Evolutionary conservation across 2,888 invertebrate genomes (phyloP).

Genomic region (Rotaria magnacalcarata): DNA sequence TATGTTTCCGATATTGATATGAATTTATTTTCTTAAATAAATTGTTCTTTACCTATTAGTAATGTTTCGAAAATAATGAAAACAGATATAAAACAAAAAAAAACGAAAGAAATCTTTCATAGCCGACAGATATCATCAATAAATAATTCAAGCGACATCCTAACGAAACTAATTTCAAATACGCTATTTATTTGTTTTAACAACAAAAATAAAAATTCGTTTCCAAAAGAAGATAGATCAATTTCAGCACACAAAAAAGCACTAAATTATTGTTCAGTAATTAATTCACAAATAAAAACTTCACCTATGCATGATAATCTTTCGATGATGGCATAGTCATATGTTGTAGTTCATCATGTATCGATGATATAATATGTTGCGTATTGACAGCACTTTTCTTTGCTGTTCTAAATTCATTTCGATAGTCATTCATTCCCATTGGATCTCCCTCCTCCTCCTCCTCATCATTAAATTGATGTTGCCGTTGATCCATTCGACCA

Average conservation of each 20-base stretch:
- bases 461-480: neutral
- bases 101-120: too few species aligned
- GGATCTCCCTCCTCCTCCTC: neutral
- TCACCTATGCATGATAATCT: neutral
- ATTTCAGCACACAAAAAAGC: too few species aligned
- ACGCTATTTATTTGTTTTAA: neutral
- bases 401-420: neutral
- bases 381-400: neutral
- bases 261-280: too few species aligned
- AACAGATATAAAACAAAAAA: too few species aligned
- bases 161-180: neutral
- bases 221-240: neutral
- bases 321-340: neutral
- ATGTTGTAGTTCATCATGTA: slow-evolving; percentile 18
- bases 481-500: neutral
- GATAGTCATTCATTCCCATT: neutral
- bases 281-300: too few species aligned
- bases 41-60: too few species aligned
- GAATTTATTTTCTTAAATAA: neutral
- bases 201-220: neutral
- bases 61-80: neutral
- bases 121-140: too few species aligned
- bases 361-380: slow-evolving; percentile 20
- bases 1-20: neutral
- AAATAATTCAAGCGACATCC: neutral